phyloP scores from a whole-genome alignment of 2,888 invertebrate genomes.

The Halictus ligatus region DNA sequence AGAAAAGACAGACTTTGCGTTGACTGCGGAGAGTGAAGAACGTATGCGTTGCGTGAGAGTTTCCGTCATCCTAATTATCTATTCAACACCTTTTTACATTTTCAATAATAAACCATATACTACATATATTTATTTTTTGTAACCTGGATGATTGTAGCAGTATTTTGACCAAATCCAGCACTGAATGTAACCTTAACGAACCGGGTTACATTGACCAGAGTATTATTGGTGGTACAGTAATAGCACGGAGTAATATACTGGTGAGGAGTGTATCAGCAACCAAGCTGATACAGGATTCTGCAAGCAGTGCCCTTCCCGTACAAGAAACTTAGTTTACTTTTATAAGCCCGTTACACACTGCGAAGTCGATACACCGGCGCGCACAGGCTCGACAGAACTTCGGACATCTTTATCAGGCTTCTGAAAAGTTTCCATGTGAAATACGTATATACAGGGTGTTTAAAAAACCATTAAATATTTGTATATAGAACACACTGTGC shows the following conservation, averaged over 20 bases:
- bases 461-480: too few species aligned
- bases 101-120: too few species aligned
- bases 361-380: conserved; percentile 23
- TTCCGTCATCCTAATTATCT: too few species aligned
- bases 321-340: conserved; percentile 51
- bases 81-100: too few species aligned
- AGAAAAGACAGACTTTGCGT: too few species aligned
- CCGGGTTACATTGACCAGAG: neutral
- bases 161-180: neutral
- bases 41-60: too few species aligned
- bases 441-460: neutral
- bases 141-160: neutral
- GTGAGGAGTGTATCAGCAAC: neutral
- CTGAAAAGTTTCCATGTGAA: conserved; percentile 44
- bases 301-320: conserved; percentile 12
- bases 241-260: neutral
- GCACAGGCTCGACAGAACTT: conserved; percentile 38
- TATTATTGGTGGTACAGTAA: neutral
- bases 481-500: too few species aligned
- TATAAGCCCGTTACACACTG: conserved; percentile 46
- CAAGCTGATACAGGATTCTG: conserved; percentile 17
- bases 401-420: conserved; percentile 47
- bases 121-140: too few species aligned
- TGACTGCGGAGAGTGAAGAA: too few species aligned
- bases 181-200: neutral